Conservation (phyloP, 1,140 invertebrate genomes). For the Artemia franciscana region DNA sequence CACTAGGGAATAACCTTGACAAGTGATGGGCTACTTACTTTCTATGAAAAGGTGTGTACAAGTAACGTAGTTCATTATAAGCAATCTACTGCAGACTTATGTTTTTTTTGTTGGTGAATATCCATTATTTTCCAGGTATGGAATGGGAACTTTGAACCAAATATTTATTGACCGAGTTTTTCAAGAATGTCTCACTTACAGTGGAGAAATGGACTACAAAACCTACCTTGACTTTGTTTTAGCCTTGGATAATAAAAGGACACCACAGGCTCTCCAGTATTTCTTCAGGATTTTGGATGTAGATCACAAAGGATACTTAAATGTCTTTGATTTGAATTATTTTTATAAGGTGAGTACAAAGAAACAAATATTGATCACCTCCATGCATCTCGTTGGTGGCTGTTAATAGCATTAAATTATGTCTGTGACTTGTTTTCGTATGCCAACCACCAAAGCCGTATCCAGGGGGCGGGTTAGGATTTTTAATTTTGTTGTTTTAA, state of each 20-base stretch:
- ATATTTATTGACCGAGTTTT: constrained; percentile 81
- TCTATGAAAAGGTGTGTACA: too few species aligned
- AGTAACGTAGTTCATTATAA: too few species aligned
- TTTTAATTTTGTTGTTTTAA: too few species aligned
- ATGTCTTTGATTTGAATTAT: constrained; percentile 71
- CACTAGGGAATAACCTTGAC: too few species aligned
- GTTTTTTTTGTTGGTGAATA: too few species aligned
- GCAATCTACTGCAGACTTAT: background rate
- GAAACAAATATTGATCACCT: too few species aligned
- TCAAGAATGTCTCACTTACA: constrained; percentile 81
- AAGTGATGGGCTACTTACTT: too few species aligned
- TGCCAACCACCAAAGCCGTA: too few species aligned
- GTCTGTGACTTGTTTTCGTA: too few species aligned
- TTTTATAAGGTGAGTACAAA: constrained; percentile 63
- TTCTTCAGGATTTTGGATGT: constrained; percentile 81
- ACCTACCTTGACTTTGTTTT: constrained; percentile 85
- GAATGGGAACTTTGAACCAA: constrained; percentile 67
- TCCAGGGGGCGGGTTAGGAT: too few species aligned
- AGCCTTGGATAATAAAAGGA: constrained; percentile 71
- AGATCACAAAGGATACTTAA: constrained; percentile 59
- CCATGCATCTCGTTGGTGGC: too few species aligned
- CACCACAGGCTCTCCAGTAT: constrained; percentile 74
- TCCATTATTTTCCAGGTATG: constrained; percentile 34
- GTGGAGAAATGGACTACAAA: constrained; percentile 95
- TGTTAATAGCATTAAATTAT: too few species aligned